A percentile compares a stretch with the other conserved stretches of the same genome.
phyloP scores from a whole-genome alignment of 2,888 invertebrate genomes.

The Criorhina ranunculi region DNA sequence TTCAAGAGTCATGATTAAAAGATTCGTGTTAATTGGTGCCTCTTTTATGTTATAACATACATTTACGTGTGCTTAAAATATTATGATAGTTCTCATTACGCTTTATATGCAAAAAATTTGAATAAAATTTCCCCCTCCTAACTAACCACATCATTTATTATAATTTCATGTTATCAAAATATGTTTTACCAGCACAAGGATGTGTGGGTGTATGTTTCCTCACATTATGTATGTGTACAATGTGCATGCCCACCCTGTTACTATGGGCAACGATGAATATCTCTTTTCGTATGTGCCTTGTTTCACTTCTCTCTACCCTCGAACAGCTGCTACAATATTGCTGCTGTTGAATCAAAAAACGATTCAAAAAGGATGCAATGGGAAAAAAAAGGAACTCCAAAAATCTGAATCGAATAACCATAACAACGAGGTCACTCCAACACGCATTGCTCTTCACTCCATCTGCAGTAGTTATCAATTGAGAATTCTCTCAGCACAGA shows the following conservation, averaged over 20 bases:
- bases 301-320: constrained; percentile 28
- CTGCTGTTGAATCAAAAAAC: constrained; percentile 37
- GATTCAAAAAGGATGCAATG: constrained; percentile 15
- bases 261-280: constrained; percentile 56
- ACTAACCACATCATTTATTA: constrained; percentile 31
- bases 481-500: constrained; percentile 52
- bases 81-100: neutral
- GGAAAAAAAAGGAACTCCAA: constrained; percentile 21
- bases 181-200: constrained; percentile 4
- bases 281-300: constrained; percentile 20
- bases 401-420: constrained; percentile 66
- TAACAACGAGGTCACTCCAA: constrained; percentile 70
- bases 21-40: constrained; percentile 39
- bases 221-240: neutral
- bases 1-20: constrained; percentile 8
- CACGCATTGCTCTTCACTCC: constrained; percentile 25
- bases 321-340: constrained; percentile 55
- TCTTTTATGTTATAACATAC: constrained; percentile 18
- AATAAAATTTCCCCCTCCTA: constrained; percentile 1
- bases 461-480: constrained; percentile 51
- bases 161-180: constrained; percentile 26
- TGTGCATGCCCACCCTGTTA: constrained; percentile 41
- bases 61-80: constrained; percentile 7
- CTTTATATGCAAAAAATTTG: neutral
- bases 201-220: neutral